Evolutionary conservation across 1,140 invertebrate genomes (phyloP), one percentile per base, ranked within the genome.

Genomic region (Ceratosolen fusciceps): DNA sequence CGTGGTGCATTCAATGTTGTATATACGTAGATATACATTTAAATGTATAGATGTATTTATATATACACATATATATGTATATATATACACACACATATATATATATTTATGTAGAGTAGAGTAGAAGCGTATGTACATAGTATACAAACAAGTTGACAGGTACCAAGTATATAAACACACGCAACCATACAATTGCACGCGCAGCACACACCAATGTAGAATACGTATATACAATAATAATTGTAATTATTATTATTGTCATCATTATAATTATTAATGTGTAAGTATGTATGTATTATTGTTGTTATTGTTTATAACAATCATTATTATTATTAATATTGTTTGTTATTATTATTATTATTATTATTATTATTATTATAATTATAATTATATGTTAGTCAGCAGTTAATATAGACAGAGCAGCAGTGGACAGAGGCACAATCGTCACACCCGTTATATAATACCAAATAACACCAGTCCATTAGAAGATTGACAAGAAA

Each of bases 341-440:
- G 67, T 47, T 47, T n/a, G n/a, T n/a, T n/a, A n/a, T n/a, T n/a
- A n/a, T n/a, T n/a, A n/a, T n/a, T n/a, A n/a, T n/a, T n/a, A n/a
- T n/a, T n/a, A n/a, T n/a, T n/a, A n/a, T n/a, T n/a, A n/a, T n/a
- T n/a, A n/a, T n/a, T n/a, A n/a, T n/a, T n/a, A 47, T 54, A 8
- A 4, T 26, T 62, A 24, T 56, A 47, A 8, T 65, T 71, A 78
- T 77, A 77, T 81, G 79, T 82, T 83, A 84, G 81, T 82, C 80
- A 87, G 84, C 84, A 79, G 77, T 88, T 86, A 87, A 83, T 87
- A 86, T 87, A 86, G 84, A 86, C 82, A 88, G 86, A 90, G 87
- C 87, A 87, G 86, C 85, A 89, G 85, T 89, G 89, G 89, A 89
- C 88, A 89, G 88, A 90, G 88, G 85, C 87, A 87, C 87, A 89